Evolutionary conservation across 2,113 vertebrate genomes (phyloP).

Genomic region (Pogona vitticeps): DNA sequence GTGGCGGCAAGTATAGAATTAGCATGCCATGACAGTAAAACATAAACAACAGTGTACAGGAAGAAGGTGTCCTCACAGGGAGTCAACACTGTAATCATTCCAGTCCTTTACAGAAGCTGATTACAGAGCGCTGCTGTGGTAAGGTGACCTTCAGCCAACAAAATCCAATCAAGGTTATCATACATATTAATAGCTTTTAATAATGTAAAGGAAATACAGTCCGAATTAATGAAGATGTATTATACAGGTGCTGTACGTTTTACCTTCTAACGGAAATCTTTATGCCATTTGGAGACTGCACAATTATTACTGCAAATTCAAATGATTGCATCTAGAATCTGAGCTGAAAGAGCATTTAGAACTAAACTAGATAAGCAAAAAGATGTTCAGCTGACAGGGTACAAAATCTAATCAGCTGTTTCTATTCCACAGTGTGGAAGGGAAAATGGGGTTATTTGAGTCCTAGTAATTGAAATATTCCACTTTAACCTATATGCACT

Average conservation of each 20-base stretch:
- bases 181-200: neutral
- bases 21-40: neutral
- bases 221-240: constrained; percentile 36
- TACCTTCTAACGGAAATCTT: constrained; percentile 15
- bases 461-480: neutral
- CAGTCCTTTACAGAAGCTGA: neutral
- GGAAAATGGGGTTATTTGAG: neutral
- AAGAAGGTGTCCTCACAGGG: neutral
- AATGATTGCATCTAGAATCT: neutral
- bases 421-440: neutral
- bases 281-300: neutral
- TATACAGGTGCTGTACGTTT: neutral
- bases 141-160: constrained; percentile 22
- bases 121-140: constrained; percentile 1
- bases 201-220: constrained; percentile 29
- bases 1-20: neutral
- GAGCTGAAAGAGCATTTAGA: neutral
- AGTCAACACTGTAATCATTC: neutral
- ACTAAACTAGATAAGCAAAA: neutral
- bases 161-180: neutral
- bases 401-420: neutral
- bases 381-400: neutral
- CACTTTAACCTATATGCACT: too few relatives aligned
- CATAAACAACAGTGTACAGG: neutral
- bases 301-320: constrained; percentile 18